phyloP scores from a whole-genome alignment of 2,797 vertebrate genomes.

The Sternotherus odoratus region DNA sequence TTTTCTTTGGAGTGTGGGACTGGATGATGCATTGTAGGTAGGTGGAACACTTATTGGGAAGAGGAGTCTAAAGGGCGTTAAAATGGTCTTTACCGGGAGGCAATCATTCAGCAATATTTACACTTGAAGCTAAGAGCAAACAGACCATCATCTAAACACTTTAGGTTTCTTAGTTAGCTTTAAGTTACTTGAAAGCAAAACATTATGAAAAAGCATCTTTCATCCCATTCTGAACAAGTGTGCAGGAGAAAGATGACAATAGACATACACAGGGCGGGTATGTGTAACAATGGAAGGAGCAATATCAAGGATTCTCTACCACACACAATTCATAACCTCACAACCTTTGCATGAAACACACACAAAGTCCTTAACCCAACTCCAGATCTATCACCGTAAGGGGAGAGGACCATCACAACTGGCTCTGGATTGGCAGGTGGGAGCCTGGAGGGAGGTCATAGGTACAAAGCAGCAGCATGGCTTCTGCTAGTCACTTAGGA shows the following conservation, averaged over 20 bases:
- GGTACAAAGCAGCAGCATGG: neutral
- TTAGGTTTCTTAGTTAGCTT: neutral
- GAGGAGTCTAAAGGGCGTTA: neutral
- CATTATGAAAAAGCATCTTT: neutral
- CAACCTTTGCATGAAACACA: neutral
- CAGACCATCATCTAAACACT: neutral
- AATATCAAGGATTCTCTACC: neutral
- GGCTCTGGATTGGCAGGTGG: neutral
- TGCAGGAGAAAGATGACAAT: neutral
- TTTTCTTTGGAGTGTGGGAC: neutral
- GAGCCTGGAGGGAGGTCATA: neutral
- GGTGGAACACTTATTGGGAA: neutral
- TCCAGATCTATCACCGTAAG: neutral
- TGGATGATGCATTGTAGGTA: neutral
- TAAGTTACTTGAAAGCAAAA: neutral
- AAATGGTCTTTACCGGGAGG: neutral
- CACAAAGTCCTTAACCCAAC: neutral
- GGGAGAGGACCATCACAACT: neutral
- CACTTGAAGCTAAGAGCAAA: neutral
- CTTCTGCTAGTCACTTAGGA: neutral
- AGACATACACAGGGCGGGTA: neutral
- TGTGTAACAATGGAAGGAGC: neutral
- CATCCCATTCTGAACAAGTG: neutral
- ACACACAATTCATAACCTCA: neutral
- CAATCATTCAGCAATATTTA: neutral